A percentile compares a stretch with the other conserved stretches of the same genome.
These are phyloP conservation scores for Diorhabda carinulata DNA, from an alignment of 1,140 invertebrate species.

Conservation along the genomic window DNA sequence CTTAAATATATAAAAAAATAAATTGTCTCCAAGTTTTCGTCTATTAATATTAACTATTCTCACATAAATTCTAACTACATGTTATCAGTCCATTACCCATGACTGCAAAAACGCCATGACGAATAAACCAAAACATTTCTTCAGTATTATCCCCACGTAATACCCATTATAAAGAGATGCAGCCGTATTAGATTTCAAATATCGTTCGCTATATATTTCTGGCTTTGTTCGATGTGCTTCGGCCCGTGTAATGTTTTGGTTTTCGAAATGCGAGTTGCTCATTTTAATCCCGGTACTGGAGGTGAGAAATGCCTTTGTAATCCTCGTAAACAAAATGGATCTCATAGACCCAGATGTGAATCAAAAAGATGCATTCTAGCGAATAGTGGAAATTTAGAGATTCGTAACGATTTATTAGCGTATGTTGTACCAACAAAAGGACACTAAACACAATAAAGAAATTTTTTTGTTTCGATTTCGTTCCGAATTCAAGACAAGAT, in stretches of 20 bases:
- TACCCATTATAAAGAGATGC: neutral
- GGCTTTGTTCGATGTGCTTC: neutral
- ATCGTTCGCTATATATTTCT: neutral
- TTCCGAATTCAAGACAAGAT: no score
- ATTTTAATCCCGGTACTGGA: slow-evolving; percentile 14
- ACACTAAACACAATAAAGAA: no score
- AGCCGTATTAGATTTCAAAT: slow-evolving; percentile 11
- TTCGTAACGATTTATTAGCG: neutral
- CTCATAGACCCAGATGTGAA: neutral
- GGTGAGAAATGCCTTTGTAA: slow-evolving; percentile 16
- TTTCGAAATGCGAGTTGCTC: slow-evolving; percentile 6
- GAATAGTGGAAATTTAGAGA: neutral
- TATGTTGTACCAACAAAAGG: no score
- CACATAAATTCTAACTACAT: no score
- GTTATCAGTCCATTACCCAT: no score
- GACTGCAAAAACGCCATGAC: no score
- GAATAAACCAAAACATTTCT: no score
- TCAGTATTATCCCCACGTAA: no score
- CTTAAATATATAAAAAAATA: no score
- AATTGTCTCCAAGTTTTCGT: no score
- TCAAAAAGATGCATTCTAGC: neutral
- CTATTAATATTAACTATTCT: no score
- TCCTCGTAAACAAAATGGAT: slow-evolving; percentile 4
- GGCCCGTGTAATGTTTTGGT: slow-evolving; percentile 13
- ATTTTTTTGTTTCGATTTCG: no score